These are phyloP conservation scores for Carpatolechia fugitivella DNA, from an alignment of 2,888 invertebrate species.

Conservation along the genomic window DNA sequence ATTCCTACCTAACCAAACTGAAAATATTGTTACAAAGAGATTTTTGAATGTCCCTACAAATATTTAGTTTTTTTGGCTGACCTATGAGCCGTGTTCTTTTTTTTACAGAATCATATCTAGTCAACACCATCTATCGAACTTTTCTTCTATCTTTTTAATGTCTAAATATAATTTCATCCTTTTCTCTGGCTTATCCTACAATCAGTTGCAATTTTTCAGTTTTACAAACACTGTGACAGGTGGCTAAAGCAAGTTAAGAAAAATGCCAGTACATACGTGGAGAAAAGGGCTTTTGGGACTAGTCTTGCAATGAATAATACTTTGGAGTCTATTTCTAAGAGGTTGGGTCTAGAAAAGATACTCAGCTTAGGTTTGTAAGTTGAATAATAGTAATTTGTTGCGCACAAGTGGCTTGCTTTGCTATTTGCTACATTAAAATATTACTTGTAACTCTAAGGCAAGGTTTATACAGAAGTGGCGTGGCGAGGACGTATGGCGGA, in stretches of 20 bases:
- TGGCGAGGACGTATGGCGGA: no score
- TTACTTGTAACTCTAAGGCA: no score
- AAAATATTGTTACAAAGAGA: no score
- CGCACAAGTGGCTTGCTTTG: slow-evolving; percentile 45
- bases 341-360: slow-evolving; percentile 77
- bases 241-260: slow-evolving; percentile 85
- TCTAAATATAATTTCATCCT: slow-evolving; percentile 1
- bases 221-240: slow-evolving; percentile 87
- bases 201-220: slow-evolving; percentile 79
- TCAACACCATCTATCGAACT: no score
- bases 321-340: slow-evolving; percentile 78
- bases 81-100: no score
- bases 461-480: no score
- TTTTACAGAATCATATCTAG: no score
- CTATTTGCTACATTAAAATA: slow-evolving; percentile 49
- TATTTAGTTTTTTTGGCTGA: no score
- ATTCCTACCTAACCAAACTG: no score
- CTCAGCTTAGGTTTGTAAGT: slow-evolving; percentile 73
- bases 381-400: slow-evolving; percentile 20
- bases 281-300: slow-evolving; percentile 75
- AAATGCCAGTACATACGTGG: slow-evolving; percentile 80
- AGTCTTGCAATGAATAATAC: slow-evolving; percentile 78
- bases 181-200: slow-evolving; percentile 37
- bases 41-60: no score
- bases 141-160: no score